Evolutionary conservation across 2,113 vertebrate species (phyloP).

Genomic region (Plotosus lineatus): DNA sequence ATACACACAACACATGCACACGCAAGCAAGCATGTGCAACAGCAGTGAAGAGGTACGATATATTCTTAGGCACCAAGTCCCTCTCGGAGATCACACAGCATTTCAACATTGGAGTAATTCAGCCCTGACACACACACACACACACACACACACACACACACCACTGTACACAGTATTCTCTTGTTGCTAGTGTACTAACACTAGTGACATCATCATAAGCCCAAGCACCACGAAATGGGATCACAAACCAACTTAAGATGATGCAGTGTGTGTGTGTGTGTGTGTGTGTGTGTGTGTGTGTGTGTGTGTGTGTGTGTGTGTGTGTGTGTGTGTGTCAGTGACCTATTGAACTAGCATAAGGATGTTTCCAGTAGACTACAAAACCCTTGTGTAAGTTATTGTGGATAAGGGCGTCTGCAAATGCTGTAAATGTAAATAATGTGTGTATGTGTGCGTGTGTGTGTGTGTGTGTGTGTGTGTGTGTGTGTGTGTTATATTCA

Average conservation of each 20-base stretch:
- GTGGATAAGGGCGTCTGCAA: background rate
- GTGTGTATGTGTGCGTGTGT: background rate
- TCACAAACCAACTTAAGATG: background rate
- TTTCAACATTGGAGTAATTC: constrained; percentile 30
- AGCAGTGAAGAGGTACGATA: constrained; percentile 1
- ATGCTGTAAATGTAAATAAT: background rate
- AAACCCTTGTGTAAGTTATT: background rate
- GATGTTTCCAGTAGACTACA: background rate
- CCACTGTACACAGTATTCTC: constrained; percentile 45
- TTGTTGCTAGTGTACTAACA: constrained; percentile 39
- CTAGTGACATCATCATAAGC: constrained; percentile 39
- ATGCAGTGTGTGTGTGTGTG: constrained; percentile 6
- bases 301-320: background rate
- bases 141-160: constrained; percentile 18
- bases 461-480: background rate
- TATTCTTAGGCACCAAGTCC: background rate
- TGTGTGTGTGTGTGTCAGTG: background rate
- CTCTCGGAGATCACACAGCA: constrained; percentile 32
- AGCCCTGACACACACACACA: constrained; percentile 16
- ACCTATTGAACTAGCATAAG: background rate
- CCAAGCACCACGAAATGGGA: background rate
- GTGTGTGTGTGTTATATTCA: background rate
- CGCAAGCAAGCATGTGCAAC: too few species aligned
- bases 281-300: background rate
- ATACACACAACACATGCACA: background rate